Conservation (phyloP, 2,113 vertebrate species). For the Proterorhinus semilunaris region DNA sequence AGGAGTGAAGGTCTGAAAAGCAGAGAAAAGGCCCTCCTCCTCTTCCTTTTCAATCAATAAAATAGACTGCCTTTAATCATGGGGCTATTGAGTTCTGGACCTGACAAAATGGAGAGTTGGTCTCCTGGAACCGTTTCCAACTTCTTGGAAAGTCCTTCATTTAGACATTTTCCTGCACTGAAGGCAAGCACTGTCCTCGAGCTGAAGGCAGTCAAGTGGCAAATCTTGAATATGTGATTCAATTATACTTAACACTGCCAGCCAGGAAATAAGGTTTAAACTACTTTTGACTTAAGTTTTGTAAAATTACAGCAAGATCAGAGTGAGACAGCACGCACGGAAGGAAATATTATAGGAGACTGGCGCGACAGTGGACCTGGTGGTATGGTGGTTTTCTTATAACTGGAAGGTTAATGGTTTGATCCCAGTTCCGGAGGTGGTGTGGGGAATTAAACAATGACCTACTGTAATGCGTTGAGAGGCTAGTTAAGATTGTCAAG, state of each 20-base stretch:
- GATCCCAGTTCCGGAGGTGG: too few relatives aligned
- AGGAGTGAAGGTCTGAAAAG: slow-evolving; percentile 42
- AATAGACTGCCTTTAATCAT: slow-evolving; percentile 70
- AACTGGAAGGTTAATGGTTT: too few relatives aligned
- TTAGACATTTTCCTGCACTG: slow-evolving; percentile 39
- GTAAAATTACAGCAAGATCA: background rate
- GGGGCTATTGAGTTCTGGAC: slow-evolving; percentile 64
- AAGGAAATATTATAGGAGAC: background rate
- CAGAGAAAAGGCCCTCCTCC: slow-evolving; percentile 49
- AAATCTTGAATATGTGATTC: slow-evolving; percentile 27
- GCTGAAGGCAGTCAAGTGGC: slow-evolving; percentile 6
- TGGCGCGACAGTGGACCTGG: too few relatives aligned
- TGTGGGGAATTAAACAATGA: too few relatives aligned
- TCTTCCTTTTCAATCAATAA: slow-evolving; percentile 68
- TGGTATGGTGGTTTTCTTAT: too few relatives aligned
- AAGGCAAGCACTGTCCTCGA: slow-evolving; percentile 28
- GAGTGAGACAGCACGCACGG: background rate
- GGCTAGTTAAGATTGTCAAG: too few relatives aligned
- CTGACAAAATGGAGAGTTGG: slow-evolving; percentile 61
- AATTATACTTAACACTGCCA: slow-evolving; percentile 10
- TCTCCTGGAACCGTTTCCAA: slow-evolving; percentile 66
- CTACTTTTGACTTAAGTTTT: background rate
- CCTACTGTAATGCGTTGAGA: too few relatives aligned
- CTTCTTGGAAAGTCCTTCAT: slow-evolving; percentile 17
- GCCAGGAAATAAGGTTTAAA: slow-evolving; percentile 10